phyloP scores from a whole-genome alignment of 2,888 invertebrate species.

The Sesia bembeciformis region DNA sequence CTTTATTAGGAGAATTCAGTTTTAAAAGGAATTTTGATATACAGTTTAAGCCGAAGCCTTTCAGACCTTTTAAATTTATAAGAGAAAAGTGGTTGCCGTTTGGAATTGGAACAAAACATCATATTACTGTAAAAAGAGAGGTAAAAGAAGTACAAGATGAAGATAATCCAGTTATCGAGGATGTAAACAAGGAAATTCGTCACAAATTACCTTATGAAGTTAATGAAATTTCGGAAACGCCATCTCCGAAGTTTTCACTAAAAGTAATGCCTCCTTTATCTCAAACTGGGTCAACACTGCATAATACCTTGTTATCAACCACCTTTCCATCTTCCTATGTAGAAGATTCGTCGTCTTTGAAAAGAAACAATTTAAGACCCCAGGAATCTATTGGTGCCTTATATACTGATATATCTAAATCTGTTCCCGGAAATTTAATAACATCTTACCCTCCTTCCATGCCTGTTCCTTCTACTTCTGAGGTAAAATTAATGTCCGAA shows the following conservation, averaged over 20 bases:
- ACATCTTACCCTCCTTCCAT: too few relatives aligned
- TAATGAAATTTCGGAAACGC: neutral
- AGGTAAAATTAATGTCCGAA: too few relatives aligned
- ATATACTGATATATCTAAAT: neutral
- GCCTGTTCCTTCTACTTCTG: too few relatives aligned
- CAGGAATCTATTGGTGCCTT: neutral
- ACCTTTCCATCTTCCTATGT: too few relatives aligned
- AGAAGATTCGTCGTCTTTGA: too few relatives aligned
- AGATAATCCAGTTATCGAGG: neutral
- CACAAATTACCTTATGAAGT: neutral
- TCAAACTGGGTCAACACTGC: too few relatives aligned
- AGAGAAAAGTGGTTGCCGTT: slow-evolving; percentile 41
- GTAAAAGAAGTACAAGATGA: slow-evolving; percentile 1
- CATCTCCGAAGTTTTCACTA: neutral
- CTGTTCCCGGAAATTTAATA: neutral
- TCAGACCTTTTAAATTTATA: slow-evolving; percentile 30
- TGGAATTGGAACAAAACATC: slow-evolving; percentile 30
- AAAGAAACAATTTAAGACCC: too few relatives aligned
- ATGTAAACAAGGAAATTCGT: neutral
- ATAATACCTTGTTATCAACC: too few relatives aligned
- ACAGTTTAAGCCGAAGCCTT: slow-evolving; percentile 26
- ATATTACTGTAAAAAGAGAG: slow-evolving; percentile 22
- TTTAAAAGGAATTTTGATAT: slow-evolving; percentile 34
- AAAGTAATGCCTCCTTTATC: too few relatives aligned
- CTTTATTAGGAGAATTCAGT: slow-evolving; percentile 26